phyloP scores from a whole-genome alignment of 2,113 vertebrate species.

The Grammatotria lemairii region DNA sequence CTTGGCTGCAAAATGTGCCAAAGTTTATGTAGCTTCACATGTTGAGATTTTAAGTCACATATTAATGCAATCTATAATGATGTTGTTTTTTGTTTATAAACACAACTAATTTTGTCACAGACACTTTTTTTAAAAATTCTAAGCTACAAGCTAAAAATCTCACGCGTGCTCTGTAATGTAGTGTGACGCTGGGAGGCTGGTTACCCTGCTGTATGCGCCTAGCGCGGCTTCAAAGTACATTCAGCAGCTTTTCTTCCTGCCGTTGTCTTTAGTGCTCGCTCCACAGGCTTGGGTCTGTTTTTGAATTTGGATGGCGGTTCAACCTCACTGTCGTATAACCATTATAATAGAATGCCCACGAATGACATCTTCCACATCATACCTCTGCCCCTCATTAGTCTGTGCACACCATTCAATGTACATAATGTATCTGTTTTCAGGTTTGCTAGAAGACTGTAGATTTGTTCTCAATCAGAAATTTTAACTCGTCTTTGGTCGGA shows the following conservation, averaged over 20 bases:
- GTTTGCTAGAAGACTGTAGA: constrained; percentile 58
- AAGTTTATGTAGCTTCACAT: background rate
- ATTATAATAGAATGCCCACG: background rate
- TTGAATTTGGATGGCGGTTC: background rate
- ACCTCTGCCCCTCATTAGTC: constrained; percentile 12
- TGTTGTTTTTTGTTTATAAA: background rate
- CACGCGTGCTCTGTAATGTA: background rate
- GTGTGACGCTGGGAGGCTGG: background rate
- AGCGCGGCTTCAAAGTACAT: background rate
- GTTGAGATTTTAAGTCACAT: background rate
- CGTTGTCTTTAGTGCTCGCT: background rate
- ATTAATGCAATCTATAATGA: background rate
- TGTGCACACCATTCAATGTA: constrained; percentile 62
- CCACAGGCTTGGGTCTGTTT: background rate
- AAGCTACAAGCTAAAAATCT: background rate
- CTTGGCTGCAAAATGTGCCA: background rate
- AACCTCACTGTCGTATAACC: background rate
- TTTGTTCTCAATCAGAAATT: constrained; percentile 61
- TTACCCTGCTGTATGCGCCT: background rate
- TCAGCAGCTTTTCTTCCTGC: background rate
- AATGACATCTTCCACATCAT: background rate
- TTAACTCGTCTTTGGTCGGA: constrained; percentile 55
- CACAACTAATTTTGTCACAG: background rate
- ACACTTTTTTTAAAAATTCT: rapidly evolving
- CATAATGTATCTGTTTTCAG: constrained; percentile 63